These are phyloP conservation scores for Hybognathus amarus DNA, from an alignment of 2,797 vertebrate genomes.

Conservation along the genomic window DNA sequence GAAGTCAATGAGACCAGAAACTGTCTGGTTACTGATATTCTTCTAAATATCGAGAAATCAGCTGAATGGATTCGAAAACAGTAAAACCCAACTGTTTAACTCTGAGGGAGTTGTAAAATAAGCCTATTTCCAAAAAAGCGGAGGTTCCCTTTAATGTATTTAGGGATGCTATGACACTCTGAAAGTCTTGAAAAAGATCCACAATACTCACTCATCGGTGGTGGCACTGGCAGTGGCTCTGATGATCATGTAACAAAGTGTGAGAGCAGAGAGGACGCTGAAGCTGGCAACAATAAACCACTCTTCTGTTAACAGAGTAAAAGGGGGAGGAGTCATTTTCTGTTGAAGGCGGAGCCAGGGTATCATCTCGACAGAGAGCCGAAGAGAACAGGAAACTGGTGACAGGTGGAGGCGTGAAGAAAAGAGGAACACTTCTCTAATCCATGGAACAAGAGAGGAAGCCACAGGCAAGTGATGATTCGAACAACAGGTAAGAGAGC, in stretches of 20 bases:
- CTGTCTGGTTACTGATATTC: no score
- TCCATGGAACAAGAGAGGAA: conserved; percentile 30
- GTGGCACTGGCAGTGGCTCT: conserved; percentile 87
- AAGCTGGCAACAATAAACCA: conserved; percentile 96
- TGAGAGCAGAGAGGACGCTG: conserved; percentile 89
- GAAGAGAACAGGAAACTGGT: conserved; percentile 45
- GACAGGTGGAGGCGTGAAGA: conserved; percentile 37
- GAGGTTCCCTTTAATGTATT: no score
- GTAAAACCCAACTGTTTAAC: no score
- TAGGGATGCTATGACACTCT: background rate
- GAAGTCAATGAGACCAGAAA: no score
- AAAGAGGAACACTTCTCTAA: conserved; percentile 23
- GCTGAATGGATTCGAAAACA: no score
- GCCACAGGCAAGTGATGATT: conserved; percentile 19
- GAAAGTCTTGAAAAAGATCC: background rate
- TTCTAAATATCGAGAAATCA: no score
- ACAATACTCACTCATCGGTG: conserved; percentile 83
- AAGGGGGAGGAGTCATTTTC: conserved; percentile 81
- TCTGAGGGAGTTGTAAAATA: no score
- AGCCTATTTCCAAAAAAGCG: no score
- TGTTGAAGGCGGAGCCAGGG: conserved; percentile 66
- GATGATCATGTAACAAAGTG: conserved; percentile 95
- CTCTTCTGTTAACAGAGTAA: conserved; percentile 94
- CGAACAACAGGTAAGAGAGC: background rate
- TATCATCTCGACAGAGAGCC: conserved; percentile 45